These are phyloP conservation scores for Dissostichus mawsoni DNA, from an alignment of 2,113 vertebrate genomes.

Conservation along the genomic window DNA sequence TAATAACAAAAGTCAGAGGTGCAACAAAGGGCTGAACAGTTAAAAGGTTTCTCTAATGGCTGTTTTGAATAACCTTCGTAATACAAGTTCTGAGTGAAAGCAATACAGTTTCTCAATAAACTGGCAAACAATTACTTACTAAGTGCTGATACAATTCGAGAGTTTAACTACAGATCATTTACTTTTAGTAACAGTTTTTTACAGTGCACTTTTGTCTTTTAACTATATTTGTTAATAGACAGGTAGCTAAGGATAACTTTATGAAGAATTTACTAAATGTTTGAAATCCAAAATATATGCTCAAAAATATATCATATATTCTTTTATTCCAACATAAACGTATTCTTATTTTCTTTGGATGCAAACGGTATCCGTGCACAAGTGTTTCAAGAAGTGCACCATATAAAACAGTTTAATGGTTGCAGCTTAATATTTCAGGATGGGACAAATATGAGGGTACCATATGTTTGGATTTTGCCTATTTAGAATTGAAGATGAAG, in stretches of 20 bases:
- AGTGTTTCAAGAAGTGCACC: neutral
- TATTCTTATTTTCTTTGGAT: no score
- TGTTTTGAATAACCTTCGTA: neutral
- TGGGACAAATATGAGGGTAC: no score
- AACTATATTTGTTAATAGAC: no score
- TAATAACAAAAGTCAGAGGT: neutral
- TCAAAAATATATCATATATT: no score
- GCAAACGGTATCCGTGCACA: no score
- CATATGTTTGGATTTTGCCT: neutral
- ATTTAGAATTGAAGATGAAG: neutral
- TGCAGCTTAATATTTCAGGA: neutral
- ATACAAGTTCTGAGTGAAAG: neutral
- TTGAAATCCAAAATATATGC: neutral
- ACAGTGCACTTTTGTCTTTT: neutral
- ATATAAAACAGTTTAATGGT: neutral
- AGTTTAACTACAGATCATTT: neutral
- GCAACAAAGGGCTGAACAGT: neutral
- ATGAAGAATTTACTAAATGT: neutral
- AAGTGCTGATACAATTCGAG: neutral
- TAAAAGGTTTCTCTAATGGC: neutral
- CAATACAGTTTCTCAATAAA: neutral
- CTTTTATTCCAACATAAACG: no score
- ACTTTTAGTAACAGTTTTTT: neutral
- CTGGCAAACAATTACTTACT: neutral
- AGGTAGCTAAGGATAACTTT: no score